A percentile compares a stretch with the other conserved stretches of the same genome.
Evolutionary conservation across 1,140 invertebrate species (phyloP).

Genomic region (Panonychus citri): DNA sequence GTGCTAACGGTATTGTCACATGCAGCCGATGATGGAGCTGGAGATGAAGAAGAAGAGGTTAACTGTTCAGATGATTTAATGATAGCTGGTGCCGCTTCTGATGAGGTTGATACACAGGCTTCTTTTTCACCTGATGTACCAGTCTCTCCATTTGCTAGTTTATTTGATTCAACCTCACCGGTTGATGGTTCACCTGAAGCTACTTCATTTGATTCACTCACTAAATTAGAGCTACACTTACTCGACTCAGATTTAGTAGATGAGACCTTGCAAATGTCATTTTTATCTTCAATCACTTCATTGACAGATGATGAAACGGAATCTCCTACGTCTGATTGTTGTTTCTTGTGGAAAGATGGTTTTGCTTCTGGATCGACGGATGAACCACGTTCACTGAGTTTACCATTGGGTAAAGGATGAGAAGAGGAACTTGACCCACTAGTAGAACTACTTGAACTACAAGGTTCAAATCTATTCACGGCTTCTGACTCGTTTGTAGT

Average conservation of each 20-base stretch:
- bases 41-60: not conserved
- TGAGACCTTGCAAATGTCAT: not conserved
- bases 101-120: not conserved
- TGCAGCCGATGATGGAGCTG: not conserved
- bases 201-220: not conserved
- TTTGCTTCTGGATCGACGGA: not conserved
- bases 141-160: not conserved
- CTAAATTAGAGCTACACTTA: not conserved
- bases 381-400: not conserved
- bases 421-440: not conserved
- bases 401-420: not conserved
- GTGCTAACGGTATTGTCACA: not conserved
- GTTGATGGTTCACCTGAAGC: not conserved
- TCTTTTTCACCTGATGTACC: not conserved
- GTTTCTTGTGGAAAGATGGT: not conserved
- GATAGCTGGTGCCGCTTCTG: not conserved
- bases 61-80: not conserved
- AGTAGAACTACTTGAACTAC: not conserved
- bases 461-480: not conserved
- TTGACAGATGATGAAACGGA: slow-evolving; percentile 1
- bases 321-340: not conserved
- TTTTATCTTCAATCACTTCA: not conserved
- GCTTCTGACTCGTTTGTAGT: not conserved
- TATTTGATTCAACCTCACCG: not conserved
- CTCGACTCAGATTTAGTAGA: not conserved